A percentile compares a stretch with the other conserved stretches of the same genome.
phyloP scores from a whole-genome alignment of 2,113 vertebrate species.

The Prochilodus magdalenae region DNA sequence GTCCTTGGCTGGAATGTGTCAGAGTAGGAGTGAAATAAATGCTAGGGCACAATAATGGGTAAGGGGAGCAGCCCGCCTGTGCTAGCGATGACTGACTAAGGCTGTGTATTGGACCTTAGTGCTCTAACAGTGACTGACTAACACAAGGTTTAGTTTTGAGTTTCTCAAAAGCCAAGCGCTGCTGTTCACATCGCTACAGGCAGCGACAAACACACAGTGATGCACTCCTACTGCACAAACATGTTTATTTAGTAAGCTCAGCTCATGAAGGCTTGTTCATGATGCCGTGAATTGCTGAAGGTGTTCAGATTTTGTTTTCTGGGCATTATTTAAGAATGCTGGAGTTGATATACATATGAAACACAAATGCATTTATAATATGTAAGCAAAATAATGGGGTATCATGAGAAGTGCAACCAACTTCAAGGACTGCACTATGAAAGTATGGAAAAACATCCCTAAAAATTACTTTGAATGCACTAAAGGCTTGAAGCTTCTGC shows the following conservation, averaged over 20 bases:
- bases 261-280: constrained; percentile 6
- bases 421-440: no score
- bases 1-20: constrained; percentile 64
- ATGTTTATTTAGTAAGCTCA: constrained; percentile 33
- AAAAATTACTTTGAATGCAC: no score
- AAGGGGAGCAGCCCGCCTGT: neutral
- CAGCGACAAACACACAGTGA: constrained; percentile 23
- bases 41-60: neutral
- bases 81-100: constrained; percentile 37
- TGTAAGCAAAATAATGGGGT: no score
- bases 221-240: constrained; percentile 19
- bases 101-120: neutral
- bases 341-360: no score
- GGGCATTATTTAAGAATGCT: neutral
- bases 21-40: constrained; percentile 46
- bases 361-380: no score
- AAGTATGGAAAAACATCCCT: no score
- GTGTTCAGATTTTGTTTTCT: neutral
- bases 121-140: constrained; percentile 28
- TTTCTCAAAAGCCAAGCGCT: constrained; percentile 34
- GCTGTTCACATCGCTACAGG: constrained; percentile 25
- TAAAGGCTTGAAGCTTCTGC: no score
- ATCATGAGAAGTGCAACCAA: no score
- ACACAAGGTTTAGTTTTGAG: constrained; percentile 23
- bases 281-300: neutral